phyloP scores from a whole-genome alignment of 2,797 vertebrate genomes.

The Sebastes nivosus region DNA sequence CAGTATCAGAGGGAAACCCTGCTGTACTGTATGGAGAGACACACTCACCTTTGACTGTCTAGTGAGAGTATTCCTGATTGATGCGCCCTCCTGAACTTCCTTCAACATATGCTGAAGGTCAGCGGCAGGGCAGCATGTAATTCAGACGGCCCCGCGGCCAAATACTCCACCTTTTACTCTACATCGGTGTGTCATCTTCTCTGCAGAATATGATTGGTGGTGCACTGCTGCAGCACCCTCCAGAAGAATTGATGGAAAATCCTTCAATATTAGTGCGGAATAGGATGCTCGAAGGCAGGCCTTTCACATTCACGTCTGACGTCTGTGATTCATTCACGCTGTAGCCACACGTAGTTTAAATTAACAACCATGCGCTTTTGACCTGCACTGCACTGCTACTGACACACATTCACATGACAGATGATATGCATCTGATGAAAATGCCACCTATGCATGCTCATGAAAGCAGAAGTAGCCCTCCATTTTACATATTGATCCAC shows the following conservation, averaged over 20 bases:
- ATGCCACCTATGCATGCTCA: neutral
- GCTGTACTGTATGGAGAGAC: neutral
- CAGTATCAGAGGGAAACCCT: neutral
- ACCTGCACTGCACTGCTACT: neutral
- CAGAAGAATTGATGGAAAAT: neutral
- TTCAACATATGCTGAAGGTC: constrained; percentile 53
- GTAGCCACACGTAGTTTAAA: neutral
- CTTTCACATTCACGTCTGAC: neutral
- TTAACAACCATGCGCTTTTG: neutral
- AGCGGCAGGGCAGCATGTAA: constrained; percentile 36
- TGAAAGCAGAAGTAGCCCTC: neutral
- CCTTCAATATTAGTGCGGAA: neutral
- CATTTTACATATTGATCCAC: neutral
- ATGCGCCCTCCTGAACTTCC: constrained; percentile 45
- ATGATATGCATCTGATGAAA: neutral
- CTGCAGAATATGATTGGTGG: neutral
- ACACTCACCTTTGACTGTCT: constrained; percentile 31
- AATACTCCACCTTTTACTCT: constrained; percentile 12
- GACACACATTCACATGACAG: neutral
- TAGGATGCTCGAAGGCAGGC: neutral
- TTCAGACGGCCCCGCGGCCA: constrained; percentile 33
- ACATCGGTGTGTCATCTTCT: neutral
- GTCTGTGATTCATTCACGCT: neutral
- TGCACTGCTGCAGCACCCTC: neutral
- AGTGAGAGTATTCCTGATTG: constrained; percentile 43